Evolutionary conservation across 2,888 invertebrate genomes (phyloP).

Genomic region (Dasypolia templi): DNA sequence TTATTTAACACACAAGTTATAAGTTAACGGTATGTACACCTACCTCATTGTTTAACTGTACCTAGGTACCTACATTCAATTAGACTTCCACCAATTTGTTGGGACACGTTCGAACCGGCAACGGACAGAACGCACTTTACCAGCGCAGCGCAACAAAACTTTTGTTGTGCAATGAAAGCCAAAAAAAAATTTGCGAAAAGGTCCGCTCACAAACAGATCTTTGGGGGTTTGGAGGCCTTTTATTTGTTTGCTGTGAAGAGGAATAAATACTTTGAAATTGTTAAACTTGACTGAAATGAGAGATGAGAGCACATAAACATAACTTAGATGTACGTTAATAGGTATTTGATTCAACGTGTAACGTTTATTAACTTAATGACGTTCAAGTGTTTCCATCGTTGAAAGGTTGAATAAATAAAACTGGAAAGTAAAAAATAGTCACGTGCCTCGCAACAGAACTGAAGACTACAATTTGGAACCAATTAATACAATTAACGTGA

Average conservation of each 20-base stretch:
- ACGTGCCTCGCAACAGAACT: conserved; percentile 7
- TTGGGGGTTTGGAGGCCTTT: neutral
- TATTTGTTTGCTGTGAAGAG: conserved; percentile 1
- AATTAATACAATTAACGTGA: conserved; percentile 29
- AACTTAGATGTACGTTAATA: neutral
- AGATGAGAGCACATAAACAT: neutral
- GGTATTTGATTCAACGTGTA: neutral
- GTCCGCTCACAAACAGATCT: conserved; percentile 13
- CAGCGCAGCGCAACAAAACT: conserved; percentile 52
- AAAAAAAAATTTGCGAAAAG: conserved; percentile 48
- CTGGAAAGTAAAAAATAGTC: neutral
- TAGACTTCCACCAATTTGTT: conserved; percentile 69
- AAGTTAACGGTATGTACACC: neutral
- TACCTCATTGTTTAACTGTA: conserved; percentile 10
- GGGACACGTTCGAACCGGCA: conserved; percentile 52
- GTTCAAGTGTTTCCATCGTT: neutral
- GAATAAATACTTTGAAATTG: neutral
- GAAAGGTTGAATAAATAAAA: neutral
- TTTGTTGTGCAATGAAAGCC: conserved; percentile 41
- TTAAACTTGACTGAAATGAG: neutral
- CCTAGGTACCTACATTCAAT: conserved; percentile 67
- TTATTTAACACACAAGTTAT: neutral
- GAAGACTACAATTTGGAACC: conserved; percentile 4
- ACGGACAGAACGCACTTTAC: conserved; percentile 46
- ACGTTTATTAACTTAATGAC: conserved; percentile 4